phyloP scores from a whole-genome alignment of 2,888 invertebrate species.

The Pinctada fucata region DNA sequence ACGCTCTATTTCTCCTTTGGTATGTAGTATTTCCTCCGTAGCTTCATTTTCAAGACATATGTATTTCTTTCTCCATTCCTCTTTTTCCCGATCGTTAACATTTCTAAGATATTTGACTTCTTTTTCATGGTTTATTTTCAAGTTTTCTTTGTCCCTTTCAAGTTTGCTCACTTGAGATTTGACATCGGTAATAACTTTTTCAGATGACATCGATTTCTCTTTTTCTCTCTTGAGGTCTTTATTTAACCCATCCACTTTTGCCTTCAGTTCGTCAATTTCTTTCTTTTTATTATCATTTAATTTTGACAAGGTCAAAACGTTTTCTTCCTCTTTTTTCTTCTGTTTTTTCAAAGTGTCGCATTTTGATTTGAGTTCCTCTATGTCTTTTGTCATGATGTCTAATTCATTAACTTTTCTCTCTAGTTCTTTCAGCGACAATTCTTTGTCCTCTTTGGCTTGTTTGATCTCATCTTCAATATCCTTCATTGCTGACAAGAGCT shows the following conservation, averaged over 20 bases:
- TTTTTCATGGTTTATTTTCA: constrained; percentile 39
- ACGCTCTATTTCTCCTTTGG: constrained; percentile 40
- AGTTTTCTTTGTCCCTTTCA: constrained; percentile 31
- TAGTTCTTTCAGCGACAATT: constrained; percentile 44
- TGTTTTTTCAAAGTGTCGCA: constrained; percentile 38
- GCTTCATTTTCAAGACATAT: constrained; percentile 40
- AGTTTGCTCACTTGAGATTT: constrained; percentile 17
- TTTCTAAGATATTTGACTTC: constrained; percentile 38
- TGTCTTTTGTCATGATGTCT: constrained; percentile 44
- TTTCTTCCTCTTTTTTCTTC: constrained; percentile 41
- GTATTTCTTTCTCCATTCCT: constrained; percentile 43
- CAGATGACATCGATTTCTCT: constrained; percentile 32
- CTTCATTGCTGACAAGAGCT: constrained; percentile 54
- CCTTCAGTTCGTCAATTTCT: constrained; percentile 19
- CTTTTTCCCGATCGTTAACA: constrained; percentile 24
- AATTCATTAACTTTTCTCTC: constrained; percentile 39
- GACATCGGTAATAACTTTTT: constrained; percentile 44
- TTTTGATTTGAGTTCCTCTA: constrained; percentile 44
- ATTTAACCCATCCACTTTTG: constrained; percentile 17
- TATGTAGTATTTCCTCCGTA: constrained; percentile 36
- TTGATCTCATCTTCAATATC: constrained; percentile 55
- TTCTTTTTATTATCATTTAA: constrained; percentile 17
- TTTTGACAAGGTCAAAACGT: neutral
- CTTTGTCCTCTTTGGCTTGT: constrained; percentile 43
- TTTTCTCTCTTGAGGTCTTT: constrained; percentile 27